Evolutionary conservation across 1,140 invertebrate genomes (phyloP).

Genomic region (Physella acuta): DNA sequence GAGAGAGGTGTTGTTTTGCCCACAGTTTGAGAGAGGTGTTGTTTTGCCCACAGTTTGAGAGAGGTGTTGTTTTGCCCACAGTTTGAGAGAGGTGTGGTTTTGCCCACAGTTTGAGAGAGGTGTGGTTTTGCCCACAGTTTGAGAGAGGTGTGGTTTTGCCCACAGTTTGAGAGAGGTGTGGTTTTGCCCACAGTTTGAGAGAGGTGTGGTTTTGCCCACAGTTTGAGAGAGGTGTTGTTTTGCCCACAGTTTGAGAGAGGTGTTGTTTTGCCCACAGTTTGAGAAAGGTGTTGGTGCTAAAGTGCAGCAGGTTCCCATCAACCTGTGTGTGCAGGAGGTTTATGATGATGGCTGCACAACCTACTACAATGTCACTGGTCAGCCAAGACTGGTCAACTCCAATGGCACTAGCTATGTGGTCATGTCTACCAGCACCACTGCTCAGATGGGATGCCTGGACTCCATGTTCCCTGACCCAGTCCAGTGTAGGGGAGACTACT

Average conservation of each 20-base stretch:
- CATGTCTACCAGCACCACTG: conserved; percentile 82
- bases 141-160: no score
- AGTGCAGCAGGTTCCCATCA: conserved; percentile 96
- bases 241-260: conserved; percentile 19
- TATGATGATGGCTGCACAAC: conserved; percentile 93
- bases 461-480: conserved; percentile 38
- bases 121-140: no score
- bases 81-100: no score
- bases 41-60: no score
- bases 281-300: conserved; percentile 90
- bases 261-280: conserved; percentile 69
- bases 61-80: no score
- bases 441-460: conserved; percentile 70
- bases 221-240: no score
- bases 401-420: conserved; percentile 94
- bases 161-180: no score
- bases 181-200: no score
- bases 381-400: conserved; percentile 91
- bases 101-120: no score
- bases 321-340: conserved; percentile 92
- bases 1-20: no score
- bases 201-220: no score
- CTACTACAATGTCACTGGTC: conserved; percentile 76
- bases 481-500: conserved; percentile 85
- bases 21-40: no score